These are phyloP conservation scores for Bagarius yarrelli DNA, from an alignment of 2,113 vertebrate genomes.

Conservation along the genomic window DNA sequence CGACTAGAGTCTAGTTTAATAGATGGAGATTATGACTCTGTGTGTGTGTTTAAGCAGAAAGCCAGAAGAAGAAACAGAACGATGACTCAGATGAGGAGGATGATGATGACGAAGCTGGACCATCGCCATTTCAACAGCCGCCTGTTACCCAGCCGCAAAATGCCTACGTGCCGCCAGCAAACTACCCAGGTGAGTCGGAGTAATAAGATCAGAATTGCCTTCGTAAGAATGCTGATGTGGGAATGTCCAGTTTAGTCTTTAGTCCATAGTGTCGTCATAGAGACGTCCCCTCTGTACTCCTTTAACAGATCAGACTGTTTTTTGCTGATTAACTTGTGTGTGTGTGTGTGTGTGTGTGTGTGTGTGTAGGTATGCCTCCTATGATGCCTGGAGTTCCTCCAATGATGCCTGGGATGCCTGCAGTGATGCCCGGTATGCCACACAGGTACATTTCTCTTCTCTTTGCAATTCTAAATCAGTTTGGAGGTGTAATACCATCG, in stretches of 20 bases:
- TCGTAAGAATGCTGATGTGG: too few relatives aligned
- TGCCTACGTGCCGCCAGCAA: slow-evolving; percentile 83
- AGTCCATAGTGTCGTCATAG: too few relatives aligned
- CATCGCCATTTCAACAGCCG: slow-evolving; percentile 80
- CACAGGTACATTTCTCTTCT: slow-evolving; percentile 65
- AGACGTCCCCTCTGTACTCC: too few relatives aligned
- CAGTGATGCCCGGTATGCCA: slow-evolving; percentile 71
- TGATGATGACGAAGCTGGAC: slow-evolving; percentile 91
- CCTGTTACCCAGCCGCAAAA: slow-evolving; percentile 83
- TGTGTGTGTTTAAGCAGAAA: slow-evolving; percentile 69
- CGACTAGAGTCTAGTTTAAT: too few relatives aligned
- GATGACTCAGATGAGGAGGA: slow-evolving; percentile 96
- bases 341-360: neutral
- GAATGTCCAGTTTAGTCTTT: neutral
- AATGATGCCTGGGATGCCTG: slow-evolving; percentile 69
- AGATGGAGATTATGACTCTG: neutral
- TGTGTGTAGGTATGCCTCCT: slow-evolving; percentile 85
- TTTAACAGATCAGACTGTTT: too few relatives aligned
- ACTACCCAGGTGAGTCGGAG: slow-evolving; percentile 65
- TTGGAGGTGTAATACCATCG: too few relatives aligned
- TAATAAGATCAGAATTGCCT: neutral
- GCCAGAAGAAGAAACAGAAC: slow-evolving; percentile 91
- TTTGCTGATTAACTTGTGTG: too few relatives aligned
- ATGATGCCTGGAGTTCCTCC: slow-evolving; percentile 73
- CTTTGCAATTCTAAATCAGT: neutral